Percentiles rank a stretch among this genome's conserved stretches.
Evolutionary conservation across 1,140 invertebrate species (phyloP).

Genomic region (Brachionus paranguensis): DNA sequence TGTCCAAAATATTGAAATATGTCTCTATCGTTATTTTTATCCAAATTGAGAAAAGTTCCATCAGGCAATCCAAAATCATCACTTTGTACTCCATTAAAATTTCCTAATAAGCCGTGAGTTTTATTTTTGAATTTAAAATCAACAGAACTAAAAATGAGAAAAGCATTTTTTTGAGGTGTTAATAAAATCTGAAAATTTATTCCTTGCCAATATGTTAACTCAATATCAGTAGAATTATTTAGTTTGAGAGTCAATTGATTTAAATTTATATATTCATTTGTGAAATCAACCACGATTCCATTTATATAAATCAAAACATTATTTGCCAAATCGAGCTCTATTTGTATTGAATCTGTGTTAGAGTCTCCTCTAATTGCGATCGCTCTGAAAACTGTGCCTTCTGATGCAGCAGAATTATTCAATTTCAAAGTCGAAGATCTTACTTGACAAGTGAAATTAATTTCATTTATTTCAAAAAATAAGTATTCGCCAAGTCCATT

Average conservation of each 20-base stretch:
- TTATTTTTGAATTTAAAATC: constrained; percentile 39
- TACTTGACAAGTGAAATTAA: constrained; percentile 42
- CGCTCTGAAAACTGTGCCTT: constrained; percentile 41
- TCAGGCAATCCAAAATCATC: constrained; percentile 44
- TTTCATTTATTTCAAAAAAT: constrained; percentile 5
- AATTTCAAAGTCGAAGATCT: background rate
- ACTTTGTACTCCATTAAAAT: constrained; percentile 41
- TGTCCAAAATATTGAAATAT: constrained; percentile 43
- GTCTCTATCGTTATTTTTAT: constrained; percentile 41
- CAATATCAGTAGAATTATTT: background rate
- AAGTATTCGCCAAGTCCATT: constrained; percentile 44
- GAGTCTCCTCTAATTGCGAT: constrained; percentile 41
- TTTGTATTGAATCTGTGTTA: background rate
- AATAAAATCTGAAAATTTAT: background rate
- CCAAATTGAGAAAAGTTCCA: constrained; percentile 40
- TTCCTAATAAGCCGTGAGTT: constrained; percentile 44
- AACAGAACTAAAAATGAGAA: constrained; percentile 35
- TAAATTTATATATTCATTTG: background rate
- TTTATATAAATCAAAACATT: background rate
- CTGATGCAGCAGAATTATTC: background rate
- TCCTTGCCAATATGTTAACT: background rate
- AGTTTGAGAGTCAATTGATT: background rate
- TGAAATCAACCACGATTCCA: background rate
- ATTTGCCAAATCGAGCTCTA: constrained; percentile 39
- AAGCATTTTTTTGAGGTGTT: background rate